These are phyloP conservation scores for Kradibia gibbosae DNA, from an alignment of 1,140 invertebrate genomes.

Conservation along the genomic window DNA sequence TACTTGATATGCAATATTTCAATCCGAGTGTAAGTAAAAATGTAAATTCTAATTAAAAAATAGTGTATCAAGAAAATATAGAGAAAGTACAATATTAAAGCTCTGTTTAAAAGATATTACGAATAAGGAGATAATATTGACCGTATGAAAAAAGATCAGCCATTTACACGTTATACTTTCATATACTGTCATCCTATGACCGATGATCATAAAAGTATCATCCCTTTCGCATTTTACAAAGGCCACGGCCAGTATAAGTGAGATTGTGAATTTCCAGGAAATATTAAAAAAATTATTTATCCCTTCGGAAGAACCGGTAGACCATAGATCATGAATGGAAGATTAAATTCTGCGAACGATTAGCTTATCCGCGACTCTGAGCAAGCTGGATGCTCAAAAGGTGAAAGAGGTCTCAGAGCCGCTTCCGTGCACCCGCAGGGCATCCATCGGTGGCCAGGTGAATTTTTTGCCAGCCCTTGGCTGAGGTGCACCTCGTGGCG, in stretches of 20 bases:
- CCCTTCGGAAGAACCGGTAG: background rate
- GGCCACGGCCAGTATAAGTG: background rate
- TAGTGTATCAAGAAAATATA: background rate
- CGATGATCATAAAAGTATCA: background rate
- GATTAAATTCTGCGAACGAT: background rate
- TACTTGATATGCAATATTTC: no score
- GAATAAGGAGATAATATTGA: background rate
- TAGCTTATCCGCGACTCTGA: background rate
- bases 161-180: background rate
- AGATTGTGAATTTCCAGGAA: background rate
- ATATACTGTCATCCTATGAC: background rate
- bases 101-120: background rate
- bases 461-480: background rate
- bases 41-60: background rate
- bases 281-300: constrained; percentile 3
- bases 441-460: background rate
- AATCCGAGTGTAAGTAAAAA: background rate
- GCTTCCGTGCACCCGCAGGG: background rate
- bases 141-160: background rate
- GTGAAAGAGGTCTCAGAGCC: background rate
- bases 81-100: background rate
- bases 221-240: background rate
- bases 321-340: background rate
- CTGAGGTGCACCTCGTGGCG: background rate
- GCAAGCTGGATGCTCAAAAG: background rate